Conservation (phyloP, 2,113 vertebrate species). For the Psittacula cyanocephala region DNA sequence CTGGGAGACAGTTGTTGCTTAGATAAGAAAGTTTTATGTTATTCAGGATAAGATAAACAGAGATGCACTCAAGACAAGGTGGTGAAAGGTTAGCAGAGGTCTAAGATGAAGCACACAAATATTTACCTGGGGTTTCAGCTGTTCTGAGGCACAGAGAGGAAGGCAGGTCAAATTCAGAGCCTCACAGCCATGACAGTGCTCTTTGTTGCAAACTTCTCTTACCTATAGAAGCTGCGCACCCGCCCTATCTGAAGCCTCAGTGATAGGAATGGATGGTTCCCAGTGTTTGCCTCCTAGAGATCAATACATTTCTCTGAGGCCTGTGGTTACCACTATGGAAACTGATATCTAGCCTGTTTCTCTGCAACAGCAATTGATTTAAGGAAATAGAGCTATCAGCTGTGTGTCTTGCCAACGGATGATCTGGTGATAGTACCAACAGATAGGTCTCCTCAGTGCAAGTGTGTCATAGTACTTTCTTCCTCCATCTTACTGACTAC, state of each 20-base stretch:
- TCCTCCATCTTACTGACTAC: background rate
- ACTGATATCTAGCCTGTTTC: background rate
- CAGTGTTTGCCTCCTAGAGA: background rate
- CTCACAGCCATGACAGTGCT: background rate
- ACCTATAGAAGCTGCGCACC: background rate
- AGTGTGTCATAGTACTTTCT: background rate
- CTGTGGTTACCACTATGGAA: background rate
- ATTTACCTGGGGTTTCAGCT: slow-evolving; percentile 19
- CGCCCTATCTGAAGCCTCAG: background rate
- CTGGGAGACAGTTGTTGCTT: background rate
- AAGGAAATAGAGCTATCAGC: background rate
- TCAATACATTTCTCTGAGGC: background rate
- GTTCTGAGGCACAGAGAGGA: background rate
- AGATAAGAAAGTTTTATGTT: background rate
- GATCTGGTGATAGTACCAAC: background rate
- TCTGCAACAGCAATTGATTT: background rate
- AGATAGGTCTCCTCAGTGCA: background rate
- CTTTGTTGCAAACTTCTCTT: background rate
- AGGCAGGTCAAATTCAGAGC: background rate
- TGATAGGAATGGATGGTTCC: background rate
- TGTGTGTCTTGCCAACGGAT: background rate
- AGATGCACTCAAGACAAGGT: background rate
- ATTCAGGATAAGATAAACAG: slow-evolving; percentile 18
- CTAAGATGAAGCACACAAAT: slow-evolving; percentile 13
- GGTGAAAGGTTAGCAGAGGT: slow-evolving; percentile 17